phyloP scores from a whole-genome alignment of 2,113 vertebrate species.

The Epinephelus cyanopodus region DNA sequence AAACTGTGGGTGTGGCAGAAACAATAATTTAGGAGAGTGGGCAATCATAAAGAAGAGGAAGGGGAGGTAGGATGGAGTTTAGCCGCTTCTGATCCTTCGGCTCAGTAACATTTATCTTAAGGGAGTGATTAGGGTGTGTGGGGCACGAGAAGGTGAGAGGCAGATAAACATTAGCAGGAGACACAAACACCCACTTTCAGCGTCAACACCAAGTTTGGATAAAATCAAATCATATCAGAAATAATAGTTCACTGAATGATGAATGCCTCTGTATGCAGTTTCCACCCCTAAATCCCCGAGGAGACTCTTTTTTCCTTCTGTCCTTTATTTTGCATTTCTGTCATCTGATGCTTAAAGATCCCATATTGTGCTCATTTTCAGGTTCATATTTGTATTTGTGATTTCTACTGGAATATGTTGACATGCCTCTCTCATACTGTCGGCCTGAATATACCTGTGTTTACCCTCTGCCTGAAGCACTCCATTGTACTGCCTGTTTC shows the following conservation, averaged over 20 bases:
- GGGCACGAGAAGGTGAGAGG: slow-evolving; percentile 28
- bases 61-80: slow-evolving; percentile 15
- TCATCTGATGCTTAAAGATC: not conserved
- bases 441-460: too few species aligned
- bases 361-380: too few species aligned
- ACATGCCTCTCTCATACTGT: too few species aligned
- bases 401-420: too few species aligned
- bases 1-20: not conserved
- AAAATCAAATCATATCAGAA: not conserved
- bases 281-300: not conserved
- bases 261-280: not conserved
- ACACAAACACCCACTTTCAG: slow-evolving; percentile 8
- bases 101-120: slow-evolving; percentile 52
- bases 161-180: slow-evolving; percentile 28
- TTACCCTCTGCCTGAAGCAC: too few species aligned
- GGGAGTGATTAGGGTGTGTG: slow-evolving; percentile 38
- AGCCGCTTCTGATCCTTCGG: slow-evolving; percentile 40
- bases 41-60: not conserved
- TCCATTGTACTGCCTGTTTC: too few species aligned
- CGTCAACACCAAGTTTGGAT: not conserved
- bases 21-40: not conserved
- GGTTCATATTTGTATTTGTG: too few species aligned
- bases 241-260: not conserved
- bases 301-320: not conserved
- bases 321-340: not conserved